Conservation (phyloP, 2,113 vertebrate genomes). For the Embiotoca jacksoni region DNA sequence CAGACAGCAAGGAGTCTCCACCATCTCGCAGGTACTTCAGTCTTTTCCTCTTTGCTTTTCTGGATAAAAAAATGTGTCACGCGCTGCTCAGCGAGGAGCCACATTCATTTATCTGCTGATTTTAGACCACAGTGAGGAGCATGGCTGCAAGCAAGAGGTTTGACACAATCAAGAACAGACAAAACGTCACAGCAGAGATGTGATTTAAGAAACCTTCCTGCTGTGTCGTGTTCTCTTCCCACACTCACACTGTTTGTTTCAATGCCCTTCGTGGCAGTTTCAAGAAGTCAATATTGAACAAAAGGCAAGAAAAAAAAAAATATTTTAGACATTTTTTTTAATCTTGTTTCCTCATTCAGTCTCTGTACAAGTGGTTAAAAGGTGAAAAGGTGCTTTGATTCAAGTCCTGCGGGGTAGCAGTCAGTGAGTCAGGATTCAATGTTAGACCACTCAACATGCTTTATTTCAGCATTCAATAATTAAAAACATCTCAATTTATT, state of each 20-base stretch:
- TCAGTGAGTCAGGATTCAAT: constrained; percentile 82
- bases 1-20: neutral
- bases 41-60: neutral
- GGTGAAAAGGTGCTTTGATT: constrained; percentile 51
- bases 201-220: no score
- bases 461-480: constrained; percentile 99
- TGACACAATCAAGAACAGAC: neutral
- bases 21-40: constrained; percentile 52
- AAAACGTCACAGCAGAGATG: neutral
- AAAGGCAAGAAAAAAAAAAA: neutral
- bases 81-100: neutral
- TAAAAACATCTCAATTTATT: constrained; percentile 99
- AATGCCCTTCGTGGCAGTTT: no score
- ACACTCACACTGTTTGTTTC: neutral
- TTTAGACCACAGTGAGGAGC: neutral
- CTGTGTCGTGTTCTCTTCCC: neutral
- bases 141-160: neutral
- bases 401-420: constrained; percentile 57
- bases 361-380: constrained; percentile 48
- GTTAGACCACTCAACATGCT: constrained; percentile 98
- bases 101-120: neutral
- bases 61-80: neutral
- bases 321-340: neutral
- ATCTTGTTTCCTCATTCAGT: constrained; percentile 9
- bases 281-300: neutral